Base-by-base conservation (phyloP, 2,797 vertebrate species). In the Glossophaga mutica region DNA sequence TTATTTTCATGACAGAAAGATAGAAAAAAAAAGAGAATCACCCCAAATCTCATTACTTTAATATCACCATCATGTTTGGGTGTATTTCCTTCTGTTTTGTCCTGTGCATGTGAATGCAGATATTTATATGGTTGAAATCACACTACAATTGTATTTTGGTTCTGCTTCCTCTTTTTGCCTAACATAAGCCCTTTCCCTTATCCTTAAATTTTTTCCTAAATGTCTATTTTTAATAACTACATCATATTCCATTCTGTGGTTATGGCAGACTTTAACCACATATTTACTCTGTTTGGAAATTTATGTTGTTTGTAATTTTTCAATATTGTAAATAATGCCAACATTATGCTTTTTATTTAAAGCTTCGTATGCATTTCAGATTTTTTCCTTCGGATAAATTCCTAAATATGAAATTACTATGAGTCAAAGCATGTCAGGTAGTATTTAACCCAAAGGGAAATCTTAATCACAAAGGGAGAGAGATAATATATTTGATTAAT, bases 1-100 rank as follows among this genome's bases (percentile, higher is more conserved):
- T 96, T 87, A 88, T 50, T 93, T 96, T 92, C 34, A 83, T 95
- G 90, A 52, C 18, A 95, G 86, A 95, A 77, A 92, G 95, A 96
- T 89, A 68, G 21, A 59, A 90, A 86, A 70, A 90, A 87, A 86
- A 70, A 84, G n/a, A 82, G 42, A 86, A 68, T 91, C n/a, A 86
- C 11, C 52, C 42, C 5, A 74, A 9, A 44, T 90, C 50, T 92
- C 55, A 57, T 82, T 78, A 65, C 24, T 94, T 94, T 46, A 65
- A 8, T 73, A 65, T 29, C 92, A 77, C 26, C 29, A 39, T 44
- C 68, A 73, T 21, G 29, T 79, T 91, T 76, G 50, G 39, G 42
- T 62, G 34, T 39, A 37, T 52, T 88, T 90, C 81, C 37, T 50
- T 88, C 22, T 37, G 9, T 68, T 85, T 85, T 74, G 12, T 65